Evolutionary conservation across 2,888 invertebrate species (phyloP), one percentile per base, ranked within the genome.

Genomic region (Eristalinus sepulchralis): DNA sequence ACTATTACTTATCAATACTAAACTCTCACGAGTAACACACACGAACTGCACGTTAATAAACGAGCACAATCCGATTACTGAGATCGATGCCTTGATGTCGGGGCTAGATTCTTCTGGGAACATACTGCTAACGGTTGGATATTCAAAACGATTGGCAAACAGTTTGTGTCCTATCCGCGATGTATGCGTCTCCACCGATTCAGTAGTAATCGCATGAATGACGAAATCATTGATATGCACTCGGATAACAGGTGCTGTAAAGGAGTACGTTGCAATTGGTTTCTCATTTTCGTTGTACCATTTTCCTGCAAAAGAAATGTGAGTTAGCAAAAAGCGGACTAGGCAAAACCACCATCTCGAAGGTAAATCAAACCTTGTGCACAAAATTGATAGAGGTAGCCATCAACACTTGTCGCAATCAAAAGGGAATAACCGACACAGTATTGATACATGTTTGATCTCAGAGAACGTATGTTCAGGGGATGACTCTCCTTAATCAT

Each of bases 101-200:
- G 92, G 91, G n/a, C 90, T 89, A 2, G 91, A 92, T 62, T 92
- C 92, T 80, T 92, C 91, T 1, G 92, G 92, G 64, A 91, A 92
- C 8, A 91, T 88, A 8, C 89, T 89, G 1, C 91, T 90, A 36
- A 92, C 89, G 64, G 91, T 90, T 60, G 92, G 92, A 86, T 92
- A 92, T 88, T 93, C 92, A 73, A 92, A 92, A 13, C 91, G 91
- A 89, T 91, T 92, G 39, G 93, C 93, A 70, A 94, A 94, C 1
- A 95, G 90, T 84, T 95, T 94, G 89, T 95, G 95, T 0, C 95
- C 94, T 70, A 95, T 93, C 62, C 95, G 93, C 24, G 95, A 93
- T 0, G 96, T 96, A 89, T 96, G 97, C 0, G 96, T 95, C 91
- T 97, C 96, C 57, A 97, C 93, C 0, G 96, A 96, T 77, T 95